phyloP scores from a whole-genome alignment of 1,140 invertebrate species.

The Neotoxoptera formosana region DNA sequence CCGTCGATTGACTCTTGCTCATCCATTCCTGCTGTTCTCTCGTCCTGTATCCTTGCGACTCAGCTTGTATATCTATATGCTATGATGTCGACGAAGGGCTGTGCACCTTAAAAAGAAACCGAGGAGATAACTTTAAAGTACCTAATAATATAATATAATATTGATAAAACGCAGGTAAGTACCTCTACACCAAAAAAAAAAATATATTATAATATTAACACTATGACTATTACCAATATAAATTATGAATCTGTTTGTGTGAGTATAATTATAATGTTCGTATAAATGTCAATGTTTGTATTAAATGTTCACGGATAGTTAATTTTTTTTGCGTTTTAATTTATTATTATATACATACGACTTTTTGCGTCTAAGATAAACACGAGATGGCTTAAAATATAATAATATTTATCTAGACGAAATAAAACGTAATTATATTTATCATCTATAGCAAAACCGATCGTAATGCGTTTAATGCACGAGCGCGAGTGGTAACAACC shows the following conservation, averaged over 20 bases:
- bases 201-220: not conserved
- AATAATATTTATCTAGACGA: not conserved
- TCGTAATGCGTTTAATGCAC: not conserved
- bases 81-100: too few relatives aligned
- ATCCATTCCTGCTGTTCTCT: too few relatives aligned
- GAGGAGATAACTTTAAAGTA: too few relatives aligned
- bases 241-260: not conserved
- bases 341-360: not conserved
- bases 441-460: too few relatives aligned
- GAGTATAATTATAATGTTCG: too few relatives aligned
- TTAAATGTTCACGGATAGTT: not conserved
- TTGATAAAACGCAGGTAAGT: too few relatives aligned
- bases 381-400: not conserved
- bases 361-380: not conserved
- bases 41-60: too few relatives aligned
- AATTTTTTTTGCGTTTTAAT: not conserved
- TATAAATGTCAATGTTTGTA: too few relatives aligned
- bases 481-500: not conserved
- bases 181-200: too few relatives aligned
- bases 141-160: too few relatives aligned
- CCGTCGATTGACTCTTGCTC: not conserved
- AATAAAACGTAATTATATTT: not conserved
- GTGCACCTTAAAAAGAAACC: too few relatives aligned
- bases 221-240: not conserved
- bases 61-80: too few relatives aligned